Percentiles rank a stretch among this genome's conserved stretches.
These are phyloP conservation scores for Cinara cedri DNA, from an alignment of 2,888 invertebrate genomes.

Conservation along the genomic window DNA sequence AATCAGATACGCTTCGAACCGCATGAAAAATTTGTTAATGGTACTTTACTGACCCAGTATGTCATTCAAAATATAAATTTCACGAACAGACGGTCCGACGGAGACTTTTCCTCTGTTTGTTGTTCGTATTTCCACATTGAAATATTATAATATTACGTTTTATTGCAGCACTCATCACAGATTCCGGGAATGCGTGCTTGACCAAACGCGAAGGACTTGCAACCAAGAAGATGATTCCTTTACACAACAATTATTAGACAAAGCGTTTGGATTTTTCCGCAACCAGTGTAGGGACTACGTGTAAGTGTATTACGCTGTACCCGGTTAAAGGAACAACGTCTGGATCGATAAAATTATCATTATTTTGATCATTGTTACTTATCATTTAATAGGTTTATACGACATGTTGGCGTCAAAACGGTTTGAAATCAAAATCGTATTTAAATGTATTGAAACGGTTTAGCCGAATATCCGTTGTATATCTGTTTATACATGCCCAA, in stretches of 20 bases:
- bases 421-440: too few relatives aligned
- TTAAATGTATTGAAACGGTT: too few relatives aligned
- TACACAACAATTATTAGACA: conserved; percentile 67
- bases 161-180: conserved; percentile 67
- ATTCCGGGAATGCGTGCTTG: conserved; percentile 68
- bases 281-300: conserved; percentile 69
- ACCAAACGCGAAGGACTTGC: conserved; percentile 66
- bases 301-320: conserved; percentile 63
- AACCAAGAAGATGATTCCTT: conserved; percentile 67
- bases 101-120: not conserved
- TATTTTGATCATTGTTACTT: too few relatives aligned
- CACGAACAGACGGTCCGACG: not conserved
- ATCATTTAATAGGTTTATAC: too few relatives aligned
- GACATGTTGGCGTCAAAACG: too few relatives aligned
- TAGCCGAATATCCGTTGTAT: too few relatives aligned
- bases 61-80: conserved; percentile 7
- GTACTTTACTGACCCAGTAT: not conserved
- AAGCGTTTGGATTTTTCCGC: conserved; percentile 68
- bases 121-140: not conserved
- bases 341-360: not conserved
- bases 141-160: too few relatives aligned
- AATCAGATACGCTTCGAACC: conserved; percentile 8
- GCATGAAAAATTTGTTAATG: not conserved
- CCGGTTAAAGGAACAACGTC: not conserved
- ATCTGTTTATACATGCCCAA: too few relatives aligned